Percentiles rank a stretch among this genome's conserved stretches.
Evolutionary conservation across 2,797 vertebrate genomes (phyloP).

Genomic region (Chrysocyon brachyurus): DNA sequence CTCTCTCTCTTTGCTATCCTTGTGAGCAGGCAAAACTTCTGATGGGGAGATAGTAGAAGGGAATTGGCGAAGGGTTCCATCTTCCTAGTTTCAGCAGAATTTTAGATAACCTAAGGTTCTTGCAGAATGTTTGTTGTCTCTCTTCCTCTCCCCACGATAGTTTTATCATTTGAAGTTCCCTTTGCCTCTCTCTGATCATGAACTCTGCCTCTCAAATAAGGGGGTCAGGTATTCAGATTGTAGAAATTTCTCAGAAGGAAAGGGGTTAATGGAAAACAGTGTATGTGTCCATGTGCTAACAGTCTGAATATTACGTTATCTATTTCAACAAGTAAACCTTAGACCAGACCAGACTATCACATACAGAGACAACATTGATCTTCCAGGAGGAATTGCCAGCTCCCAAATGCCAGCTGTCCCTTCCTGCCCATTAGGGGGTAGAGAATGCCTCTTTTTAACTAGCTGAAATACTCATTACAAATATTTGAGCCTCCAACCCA

Average conservation of each 20-base stretch:
- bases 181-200: neutral
- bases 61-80: neutral
- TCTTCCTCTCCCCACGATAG: neutral
- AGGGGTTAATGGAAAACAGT: conserved; percentile 46
- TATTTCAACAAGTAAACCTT: conserved; percentile 76
- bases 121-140: neutral
- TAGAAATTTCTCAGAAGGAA: conserved; percentile 31
- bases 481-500: neutral
- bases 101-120: neutral
- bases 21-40: neutral
- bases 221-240: neutral
- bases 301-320: conserved; percentile 72
- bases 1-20: neutral
- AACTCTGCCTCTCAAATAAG: neutral
- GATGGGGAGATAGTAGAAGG: neutral
- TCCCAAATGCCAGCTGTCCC: conserved; percentile 76
- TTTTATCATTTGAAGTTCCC: neutral
- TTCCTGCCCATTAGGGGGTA: neutral
- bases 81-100: conserved; percentile 17
- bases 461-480: conserved; percentile 42
- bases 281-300: neutral
- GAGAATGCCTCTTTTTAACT: conserved; percentile 76
- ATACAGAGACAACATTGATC: conserved; percentile 82
- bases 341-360: conserved; percentile 66
- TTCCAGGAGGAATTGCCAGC: conserved; percentile 69